phyloP scores from a whole-genome alignment of 2,113 vertebrate genomes.

The Proterorhinus semilunaris region DNA sequence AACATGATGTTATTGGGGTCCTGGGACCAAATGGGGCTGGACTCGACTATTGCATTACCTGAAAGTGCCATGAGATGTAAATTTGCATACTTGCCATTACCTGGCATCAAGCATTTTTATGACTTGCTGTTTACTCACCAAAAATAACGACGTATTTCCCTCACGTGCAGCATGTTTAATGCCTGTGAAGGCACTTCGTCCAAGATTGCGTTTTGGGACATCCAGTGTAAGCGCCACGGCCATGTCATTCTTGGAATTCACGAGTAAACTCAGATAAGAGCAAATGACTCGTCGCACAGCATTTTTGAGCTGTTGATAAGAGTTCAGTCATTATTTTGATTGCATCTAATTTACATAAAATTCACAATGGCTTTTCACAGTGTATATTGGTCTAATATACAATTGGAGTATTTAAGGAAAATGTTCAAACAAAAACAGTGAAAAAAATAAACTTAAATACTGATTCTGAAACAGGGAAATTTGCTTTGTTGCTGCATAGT shows the following conservation, averaged over 20 bases:
- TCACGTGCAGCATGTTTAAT: slow-evolving; percentile 81
- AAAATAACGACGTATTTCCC: slow-evolving; percentile 84
- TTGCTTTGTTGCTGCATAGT: not conserved
- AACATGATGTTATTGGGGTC: too few species aligned
- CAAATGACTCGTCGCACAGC: slow-evolving; percentile 80
- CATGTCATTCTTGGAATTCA: slow-evolving; percentile 91
- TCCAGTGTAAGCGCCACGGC: slow-evolving; percentile 85
- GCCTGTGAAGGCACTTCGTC: slow-evolving; percentile 85
- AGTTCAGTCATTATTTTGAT: not conserved
- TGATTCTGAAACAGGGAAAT: too few species aligned
- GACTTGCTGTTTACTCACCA: slow-evolving; percentile 74
- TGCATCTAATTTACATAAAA: not conserved
- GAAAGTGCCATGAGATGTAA: too few species aligned
- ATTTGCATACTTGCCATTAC: too few species aligned
- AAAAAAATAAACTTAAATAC: too few species aligned
- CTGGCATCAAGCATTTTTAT: too few species aligned
- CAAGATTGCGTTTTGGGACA: slow-evolving; percentile 84
- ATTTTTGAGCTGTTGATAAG: slow-evolving; percentile 65
- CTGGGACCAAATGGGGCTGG: too few species aligned
- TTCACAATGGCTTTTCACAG: too few species aligned
- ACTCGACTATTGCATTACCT: too few species aligned
- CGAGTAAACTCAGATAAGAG: slow-evolving; percentile 88
- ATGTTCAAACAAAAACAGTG: too few species aligned
- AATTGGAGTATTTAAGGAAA: too few species aligned
- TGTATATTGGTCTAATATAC: too few species aligned